Evolutionary conservation across 2,113 vertebrate genomes (phyloP).

Genomic region (Lepus americanus): DNA sequence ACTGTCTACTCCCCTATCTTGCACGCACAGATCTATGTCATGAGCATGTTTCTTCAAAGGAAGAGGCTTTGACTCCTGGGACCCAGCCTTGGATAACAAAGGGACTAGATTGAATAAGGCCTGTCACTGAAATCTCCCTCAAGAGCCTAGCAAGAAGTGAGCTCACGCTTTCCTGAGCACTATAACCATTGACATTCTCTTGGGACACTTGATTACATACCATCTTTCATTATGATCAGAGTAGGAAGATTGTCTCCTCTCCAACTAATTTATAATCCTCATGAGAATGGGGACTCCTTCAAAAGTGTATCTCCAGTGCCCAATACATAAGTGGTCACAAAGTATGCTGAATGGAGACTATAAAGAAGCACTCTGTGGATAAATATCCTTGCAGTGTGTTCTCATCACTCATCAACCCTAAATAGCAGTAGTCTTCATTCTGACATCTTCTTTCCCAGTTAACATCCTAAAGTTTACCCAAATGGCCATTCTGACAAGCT

Average conservation of each 20-base stretch:
- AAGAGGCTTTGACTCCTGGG: not conserved
- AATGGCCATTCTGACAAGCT: not conserved
- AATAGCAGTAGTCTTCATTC: not conserved
- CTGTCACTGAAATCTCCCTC: not conserved
- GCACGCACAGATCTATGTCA: not conserved
- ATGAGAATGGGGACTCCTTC: not conserved
- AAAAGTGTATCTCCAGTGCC: not conserved
- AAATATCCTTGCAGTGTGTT: not conserved
- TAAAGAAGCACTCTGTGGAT: not conserved
- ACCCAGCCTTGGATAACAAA: not conserved
- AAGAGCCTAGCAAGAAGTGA: not conserved
- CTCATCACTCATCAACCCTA: not conserved
- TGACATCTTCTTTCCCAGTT: not conserved
- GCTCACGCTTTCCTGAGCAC: not conserved
- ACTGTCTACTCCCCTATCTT: not conserved
- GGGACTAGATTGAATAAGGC: not conserved
- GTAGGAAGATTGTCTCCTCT: not conserved
- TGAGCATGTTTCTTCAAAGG: not conserved
- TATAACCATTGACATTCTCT: not conserved
- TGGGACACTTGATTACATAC: accelerated
- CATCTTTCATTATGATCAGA: not conserved
- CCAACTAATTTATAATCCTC: not conserved
- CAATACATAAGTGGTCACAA: not conserved
- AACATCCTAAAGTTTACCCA: not conserved
- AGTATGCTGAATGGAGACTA: not conserved